Percentiles rank a stretch among this genome's conserved stretches.
Evolutionary conservation across 2,113 vertebrate species (phyloP).

Genomic region (Myocastor coypus): DNA sequence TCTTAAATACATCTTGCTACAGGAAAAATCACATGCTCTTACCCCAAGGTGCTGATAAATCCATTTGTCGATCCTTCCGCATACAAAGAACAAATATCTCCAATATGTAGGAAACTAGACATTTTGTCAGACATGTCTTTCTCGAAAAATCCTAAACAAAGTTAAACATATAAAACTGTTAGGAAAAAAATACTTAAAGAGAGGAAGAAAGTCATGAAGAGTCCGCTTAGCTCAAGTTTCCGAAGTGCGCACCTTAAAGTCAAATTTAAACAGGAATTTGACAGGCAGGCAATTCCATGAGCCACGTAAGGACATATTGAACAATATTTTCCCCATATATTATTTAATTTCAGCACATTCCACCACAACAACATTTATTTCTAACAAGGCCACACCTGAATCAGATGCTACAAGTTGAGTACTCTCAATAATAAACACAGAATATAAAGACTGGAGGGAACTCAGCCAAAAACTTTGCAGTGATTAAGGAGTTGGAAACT

Average conservation of each 20-base stretch:
- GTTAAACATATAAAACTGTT: slow-evolving; percentile 64
- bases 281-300: slow-evolving; percentile 33
- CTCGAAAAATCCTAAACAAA: slow-evolving; percentile 86
- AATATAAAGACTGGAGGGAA: neutral
- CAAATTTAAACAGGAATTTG: slow-evolving; percentile 52
- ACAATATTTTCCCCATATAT: slow-evolving; percentile 4
- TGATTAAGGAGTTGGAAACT: slow-evolving; percentile 38
- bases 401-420: neutral
- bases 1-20: neutral
- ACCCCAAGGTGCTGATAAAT: slow-evolving; percentile 99
- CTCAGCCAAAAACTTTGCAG: slow-evolving; percentile 1
- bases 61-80: slow-evolving; percentile 98
- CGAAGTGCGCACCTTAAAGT: slow-evolving; percentile 28
- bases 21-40: slow-evolving; percentile 75
- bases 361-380: neutral
- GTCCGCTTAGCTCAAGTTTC: slow-evolving; percentile 12
- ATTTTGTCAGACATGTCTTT: slow-evolving; percentile 98
- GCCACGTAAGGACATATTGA: slow-evolving; percentile 54
- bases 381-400: slow-evolving; percentile 23
- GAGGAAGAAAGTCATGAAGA: neutral
- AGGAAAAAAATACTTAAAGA: neutral
- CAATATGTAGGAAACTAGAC: slow-evolving; percentile 99
- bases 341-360: slow-evolving; percentile 41
- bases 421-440: slow-evolving; percentile 9
- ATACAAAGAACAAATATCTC: slow-evolving; percentile 99